Evolutionary conservation across 37 sponge, comb jelly and placozoan species (phyloP).

Genomic region (Bolinopsis microptera): DNA sequence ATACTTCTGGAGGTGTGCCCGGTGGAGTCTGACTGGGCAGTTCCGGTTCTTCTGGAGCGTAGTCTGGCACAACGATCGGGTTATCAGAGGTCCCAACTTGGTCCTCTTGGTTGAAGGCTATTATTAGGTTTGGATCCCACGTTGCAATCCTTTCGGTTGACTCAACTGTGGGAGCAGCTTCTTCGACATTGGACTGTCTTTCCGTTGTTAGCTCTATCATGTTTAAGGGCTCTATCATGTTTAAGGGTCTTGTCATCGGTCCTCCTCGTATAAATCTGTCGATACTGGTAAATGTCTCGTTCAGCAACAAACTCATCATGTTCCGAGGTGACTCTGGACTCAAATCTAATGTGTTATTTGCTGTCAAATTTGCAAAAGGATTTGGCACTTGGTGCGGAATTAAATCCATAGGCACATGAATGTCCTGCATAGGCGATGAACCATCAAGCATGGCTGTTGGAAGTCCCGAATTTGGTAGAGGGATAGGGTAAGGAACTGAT

Average conservation of each 20-base stretch:
- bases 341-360: neutral
- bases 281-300: slow-evolving; percentile 48
- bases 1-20: neutral
- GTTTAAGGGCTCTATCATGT: neutral
- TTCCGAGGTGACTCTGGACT: neutral
- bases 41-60: neutral
- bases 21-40: neutral
- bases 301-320: slow-evolving; percentile 6
- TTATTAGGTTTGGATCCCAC: neutral
- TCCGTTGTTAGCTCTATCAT: slow-evolving; percentile 8
- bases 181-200: neutral
- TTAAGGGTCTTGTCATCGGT: neutral
- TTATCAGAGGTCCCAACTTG: neutral
- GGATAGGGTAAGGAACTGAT: slow-evolving; percentile 4
- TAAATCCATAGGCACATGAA: neutral
- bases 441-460: neutral
- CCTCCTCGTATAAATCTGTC: slow-evolving; percentile 35
- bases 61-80: neutral
- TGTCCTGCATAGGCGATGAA: neutral
- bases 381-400: neutral
- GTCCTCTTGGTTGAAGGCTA: neutral
- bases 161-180: neutral
- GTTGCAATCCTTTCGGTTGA: neutral
- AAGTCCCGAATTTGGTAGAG: neutral
- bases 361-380: neutral